phyloP scores from a whole-genome alignment of 2,888 invertebrate genomes.

The Galerucella pusilla region DNA sequence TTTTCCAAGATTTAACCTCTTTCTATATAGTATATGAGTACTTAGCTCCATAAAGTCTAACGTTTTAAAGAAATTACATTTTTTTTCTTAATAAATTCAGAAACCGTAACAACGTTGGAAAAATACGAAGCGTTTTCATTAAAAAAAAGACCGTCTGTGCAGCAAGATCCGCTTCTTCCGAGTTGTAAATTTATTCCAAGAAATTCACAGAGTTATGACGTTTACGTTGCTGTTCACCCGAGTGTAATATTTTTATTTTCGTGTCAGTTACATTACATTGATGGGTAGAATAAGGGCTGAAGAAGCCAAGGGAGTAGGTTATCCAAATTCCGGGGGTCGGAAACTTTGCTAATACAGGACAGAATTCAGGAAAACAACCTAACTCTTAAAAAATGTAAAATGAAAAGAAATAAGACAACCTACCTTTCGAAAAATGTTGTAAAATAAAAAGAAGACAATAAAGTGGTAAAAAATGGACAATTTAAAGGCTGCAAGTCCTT shows the following conservation, averaged over 20 bases:
- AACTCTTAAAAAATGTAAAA: too few relatives aligned
- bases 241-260: constrained; percentile 52
- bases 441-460: too few relatives aligned
- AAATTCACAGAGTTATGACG: constrained; percentile 32
- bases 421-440: too few relatives aligned
- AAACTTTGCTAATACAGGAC: constrained; percentile 35
- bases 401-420: neutral
- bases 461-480: too few relatives aligned
- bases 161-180: constrained; percentile 6
- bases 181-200: constrained; percentile 32
- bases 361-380: neutral
- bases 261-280: constrained; percentile 49
- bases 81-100: constrained; percentile 16
- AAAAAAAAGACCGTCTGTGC: constrained; percentile 14
- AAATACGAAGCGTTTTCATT: constrained; percentile 22
- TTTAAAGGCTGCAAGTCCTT: too few relatives aligned
- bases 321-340: constrained; percentile 47
- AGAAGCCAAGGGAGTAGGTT: constrained; percentile 39
- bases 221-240: constrained; percentile 38
- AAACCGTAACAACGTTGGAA: neutral
- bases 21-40: neutral
- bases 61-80: constrained; percentile 10
- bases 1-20: neutral
- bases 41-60: neutral
- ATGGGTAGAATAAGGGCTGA: constrained; percentile 46